phyloP scores from a whole-genome alignment of 64 coral and sea anemone species.

The Acropora yongei region DNA sequence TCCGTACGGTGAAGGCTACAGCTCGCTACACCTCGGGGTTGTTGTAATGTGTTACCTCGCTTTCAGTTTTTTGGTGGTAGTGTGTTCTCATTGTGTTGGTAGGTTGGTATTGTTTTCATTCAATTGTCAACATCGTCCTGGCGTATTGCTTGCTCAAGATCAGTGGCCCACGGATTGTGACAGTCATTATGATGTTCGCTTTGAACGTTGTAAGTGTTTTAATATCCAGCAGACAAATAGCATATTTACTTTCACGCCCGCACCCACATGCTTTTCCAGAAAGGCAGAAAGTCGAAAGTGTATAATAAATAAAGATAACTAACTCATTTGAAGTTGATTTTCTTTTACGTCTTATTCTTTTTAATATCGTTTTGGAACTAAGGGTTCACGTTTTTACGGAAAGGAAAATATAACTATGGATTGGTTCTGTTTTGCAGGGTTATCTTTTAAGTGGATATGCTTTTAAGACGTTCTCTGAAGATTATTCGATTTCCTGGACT shows the following conservation, averaged over 20 bases:
- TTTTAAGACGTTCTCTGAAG: constrained; percentile 11
- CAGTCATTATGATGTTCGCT: constrained; percentile 42
- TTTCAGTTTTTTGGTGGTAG: too few species aligned
- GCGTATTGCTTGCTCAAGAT: constrained; percentile 43
- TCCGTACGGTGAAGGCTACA: too few species aligned
- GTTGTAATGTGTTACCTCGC: too few species aligned
- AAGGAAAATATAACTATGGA: neutral
- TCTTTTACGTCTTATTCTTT: too few species aligned
- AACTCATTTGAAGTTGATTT: too few species aligned
- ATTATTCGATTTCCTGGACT: constrained; percentile 57
- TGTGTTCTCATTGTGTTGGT: neutral
- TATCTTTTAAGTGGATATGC: constrained; percentile 29
- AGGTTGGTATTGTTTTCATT: constrained; percentile 57
- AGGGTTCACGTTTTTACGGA: neutral
- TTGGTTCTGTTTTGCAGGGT: neutral
- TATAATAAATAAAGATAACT: too few species aligned
- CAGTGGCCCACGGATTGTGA: constrained; percentile 29
- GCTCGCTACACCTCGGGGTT: too few species aligned
- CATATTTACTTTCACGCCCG: too few species aligned
- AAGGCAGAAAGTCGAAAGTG: too few species aligned
- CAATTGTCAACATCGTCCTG: constrained; percentile 45
- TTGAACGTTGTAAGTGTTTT: constrained; percentile 62
- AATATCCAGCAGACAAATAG: too few species aligned
- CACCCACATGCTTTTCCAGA: too few species aligned
- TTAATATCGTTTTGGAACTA: neutral